A percentile compares a stretch with the other conserved stretches of the same genome.
Evolutionary conservation across 2,113 vertebrate species (phyloP).

Genomic region (Ictalurus furcatus): DNA sequence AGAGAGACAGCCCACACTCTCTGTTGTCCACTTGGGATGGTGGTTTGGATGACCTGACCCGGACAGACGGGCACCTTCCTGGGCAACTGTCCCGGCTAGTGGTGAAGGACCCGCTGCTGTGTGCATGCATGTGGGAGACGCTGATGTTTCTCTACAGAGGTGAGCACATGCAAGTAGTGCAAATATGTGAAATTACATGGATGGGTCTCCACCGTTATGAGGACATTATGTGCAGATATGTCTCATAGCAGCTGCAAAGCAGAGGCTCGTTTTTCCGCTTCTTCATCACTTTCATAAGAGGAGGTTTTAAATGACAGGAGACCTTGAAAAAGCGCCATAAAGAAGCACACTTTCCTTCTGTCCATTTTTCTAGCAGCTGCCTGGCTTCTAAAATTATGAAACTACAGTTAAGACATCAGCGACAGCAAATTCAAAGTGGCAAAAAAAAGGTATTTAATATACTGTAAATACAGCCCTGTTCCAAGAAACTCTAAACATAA

Average conservation of each 20-base stretch:
- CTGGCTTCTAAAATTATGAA: not conserved
- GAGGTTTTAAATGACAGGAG: not conserved
- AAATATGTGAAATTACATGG: too few species aligned
- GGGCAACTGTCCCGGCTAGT: constrained; percentile 80
- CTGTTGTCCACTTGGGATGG: constrained; percentile 79
- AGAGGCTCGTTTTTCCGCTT: not conserved
- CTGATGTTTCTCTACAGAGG: constrained; percentile 98
- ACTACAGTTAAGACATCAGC: not conserved
- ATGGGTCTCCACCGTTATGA: not conserved
- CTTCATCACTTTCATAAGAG: not conserved
- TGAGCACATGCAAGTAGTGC: constrained; percentile 57
- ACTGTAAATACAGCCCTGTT: not conserved
- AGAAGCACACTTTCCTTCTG: not conserved
- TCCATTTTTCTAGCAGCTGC: not conserved
- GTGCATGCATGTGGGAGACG: constrained; percentile 85
- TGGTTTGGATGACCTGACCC: constrained; percentile 56
- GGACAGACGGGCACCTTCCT: constrained; percentile 67
- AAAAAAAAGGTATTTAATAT: not conserved
- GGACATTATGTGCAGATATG: not conserved
- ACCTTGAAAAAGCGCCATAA: not conserved
- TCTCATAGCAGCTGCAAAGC: not conserved
- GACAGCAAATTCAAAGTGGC: not conserved
- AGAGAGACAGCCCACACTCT: constrained; percentile 68
- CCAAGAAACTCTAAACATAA: not conserved
- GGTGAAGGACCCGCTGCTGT: constrained; percentile 88